Conservation (phyloP, 2,888 invertebrate species). For the Caenorhabditis sulstoni region DNA sequence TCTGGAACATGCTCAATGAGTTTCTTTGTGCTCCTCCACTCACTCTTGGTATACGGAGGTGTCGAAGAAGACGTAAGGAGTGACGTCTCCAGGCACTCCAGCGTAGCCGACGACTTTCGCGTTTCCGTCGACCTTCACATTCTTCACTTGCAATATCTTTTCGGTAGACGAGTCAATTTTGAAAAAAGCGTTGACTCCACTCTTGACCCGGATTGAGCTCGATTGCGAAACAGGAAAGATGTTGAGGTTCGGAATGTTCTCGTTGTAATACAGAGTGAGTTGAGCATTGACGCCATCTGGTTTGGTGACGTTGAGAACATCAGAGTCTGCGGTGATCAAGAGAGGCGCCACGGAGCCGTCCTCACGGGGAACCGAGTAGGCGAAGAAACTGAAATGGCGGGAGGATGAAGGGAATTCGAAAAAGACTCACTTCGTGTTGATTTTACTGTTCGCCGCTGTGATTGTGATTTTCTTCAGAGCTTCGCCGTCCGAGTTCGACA, state of each 20-base stretch:
- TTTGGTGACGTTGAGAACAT: constrained; percentile 16
- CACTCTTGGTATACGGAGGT: constrained; percentile 6
- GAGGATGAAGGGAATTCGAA: not conserved
- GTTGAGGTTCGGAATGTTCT: constrained; percentile 19
- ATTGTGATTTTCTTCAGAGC: constrained; percentile 18
- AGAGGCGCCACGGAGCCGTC: constrained; percentile 35
- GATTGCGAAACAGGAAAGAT: constrained; percentile 28
- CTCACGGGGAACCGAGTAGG: constrained; percentile 6
- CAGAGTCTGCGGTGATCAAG: constrained; percentile 20
- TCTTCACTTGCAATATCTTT: constrained; percentile 18
- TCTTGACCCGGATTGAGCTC: constrained; percentile 23
- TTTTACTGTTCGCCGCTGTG: constrained; percentile 18
- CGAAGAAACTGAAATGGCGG: constrained; percentile 12
- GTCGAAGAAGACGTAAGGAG: constrained; percentile 19
- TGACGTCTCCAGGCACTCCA: constrained; percentile 22
- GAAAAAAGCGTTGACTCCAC: constrained; percentile 34
- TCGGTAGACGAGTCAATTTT: constrained; percentile 16
- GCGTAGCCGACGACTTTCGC: constrained; percentile 16
- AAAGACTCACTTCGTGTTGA: constrained; percentile 32
- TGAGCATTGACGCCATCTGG: constrained; percentile 23
- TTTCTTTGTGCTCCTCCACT: no score
- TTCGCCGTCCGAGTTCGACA: constrained; percentile 17
- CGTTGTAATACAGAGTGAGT: constrained; percentile 20
- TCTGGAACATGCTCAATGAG: no score
- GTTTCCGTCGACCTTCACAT: constrained; percentile 9